Percentiles rank a stretch among this genome's conserved stretches.
phyloP scores from a whole-genome alignment of 2,888 invertebrate genomes.

The Pseudanteris insignis region DNA sequence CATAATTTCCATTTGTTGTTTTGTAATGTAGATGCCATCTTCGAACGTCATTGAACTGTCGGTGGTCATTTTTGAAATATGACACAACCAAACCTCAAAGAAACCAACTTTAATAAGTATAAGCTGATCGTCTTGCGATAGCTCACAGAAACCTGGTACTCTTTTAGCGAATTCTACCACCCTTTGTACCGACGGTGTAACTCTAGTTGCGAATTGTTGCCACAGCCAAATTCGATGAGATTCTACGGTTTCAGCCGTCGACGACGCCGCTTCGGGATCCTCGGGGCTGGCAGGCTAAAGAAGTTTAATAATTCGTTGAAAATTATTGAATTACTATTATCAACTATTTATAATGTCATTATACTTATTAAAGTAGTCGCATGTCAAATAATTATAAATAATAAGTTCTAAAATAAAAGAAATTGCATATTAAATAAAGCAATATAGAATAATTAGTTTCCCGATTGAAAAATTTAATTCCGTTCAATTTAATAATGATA shows the following conservation, averaged over 20 bases:
- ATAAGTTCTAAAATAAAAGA: too few relatives aligned
- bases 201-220: constrained; percentile 85
- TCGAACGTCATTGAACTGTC: constrained; percentile 84
- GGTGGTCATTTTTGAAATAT: constrained; percentile 82
- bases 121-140: constrained; percentile 95
- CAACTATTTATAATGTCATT: too few relatives aligned
- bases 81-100: constrained; percentile 94
- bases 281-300: constrained; percentile 63
- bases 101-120: constrained; percentile 96
- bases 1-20: constrained; percentile 84
- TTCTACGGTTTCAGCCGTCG: constrained; percentile 75
- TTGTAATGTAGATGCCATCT: constrained; percentile 85
- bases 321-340: too few relatives aligned
- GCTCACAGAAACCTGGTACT: constrained; percentile 89
- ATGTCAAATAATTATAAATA: too few relatives aligned
- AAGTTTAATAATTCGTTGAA: not conserved
- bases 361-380: too few relatives aligned
- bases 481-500: too few relatives aligned
- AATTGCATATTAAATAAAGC: too few relatives aligned
- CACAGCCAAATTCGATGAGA: constrained; percentile 84
- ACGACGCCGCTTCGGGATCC: constrained; percentile 70
- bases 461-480: too few relatives aligned
- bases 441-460: too few relatives aligned
- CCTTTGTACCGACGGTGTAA: constrained; percentile 90
- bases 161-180: constrained; percentile 97